phyloP scores from a whole-genome alignment of 2,888 invertebrate species.

The Melanargia galathea region DNA sequence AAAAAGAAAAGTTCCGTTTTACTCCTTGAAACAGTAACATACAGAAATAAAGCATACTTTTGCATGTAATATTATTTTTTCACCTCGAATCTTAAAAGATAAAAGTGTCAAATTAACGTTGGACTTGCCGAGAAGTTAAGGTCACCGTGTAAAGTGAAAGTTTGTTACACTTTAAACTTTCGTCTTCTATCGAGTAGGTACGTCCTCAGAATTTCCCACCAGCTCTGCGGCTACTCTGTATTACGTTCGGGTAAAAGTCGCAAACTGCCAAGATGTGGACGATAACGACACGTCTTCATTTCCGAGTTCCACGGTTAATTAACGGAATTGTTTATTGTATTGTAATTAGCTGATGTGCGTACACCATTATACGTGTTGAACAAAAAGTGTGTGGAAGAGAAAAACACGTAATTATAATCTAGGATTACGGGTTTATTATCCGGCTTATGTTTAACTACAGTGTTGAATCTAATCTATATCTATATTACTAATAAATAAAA shows the following conservation, averaged over 20 bases:
- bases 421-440: background rate
- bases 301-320: conserved; percentile 46
- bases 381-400: conserved; percentile 6
- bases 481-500: no score
- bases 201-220: conserved; percentile 7
- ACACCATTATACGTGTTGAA: conserved; percentile 25
- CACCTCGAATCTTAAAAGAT: no score
- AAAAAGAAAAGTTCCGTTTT: no score
- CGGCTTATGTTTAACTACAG: no score
- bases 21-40: no score
- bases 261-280: conserved; percentile 37
- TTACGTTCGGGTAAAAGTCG: conserved; percentile 38
- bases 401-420: conserved; percentile 6
- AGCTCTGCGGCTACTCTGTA: background rate
- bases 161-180: background rate
- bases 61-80: no score
- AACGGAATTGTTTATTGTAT: conserved; percentile 42
- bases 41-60: no score
- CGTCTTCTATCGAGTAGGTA: background rate
- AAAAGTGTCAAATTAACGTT: no score
- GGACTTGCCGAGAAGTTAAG: background rate
- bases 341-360: conserved; percentile 35
- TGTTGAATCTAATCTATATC: background rate
- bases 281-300: conserved; percentile 43
- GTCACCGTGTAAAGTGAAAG: no score